phyloP scores from a whole-genome alignment of 2,113 vertebrate species.

The Chascanopsetta lugubris region DNA sequence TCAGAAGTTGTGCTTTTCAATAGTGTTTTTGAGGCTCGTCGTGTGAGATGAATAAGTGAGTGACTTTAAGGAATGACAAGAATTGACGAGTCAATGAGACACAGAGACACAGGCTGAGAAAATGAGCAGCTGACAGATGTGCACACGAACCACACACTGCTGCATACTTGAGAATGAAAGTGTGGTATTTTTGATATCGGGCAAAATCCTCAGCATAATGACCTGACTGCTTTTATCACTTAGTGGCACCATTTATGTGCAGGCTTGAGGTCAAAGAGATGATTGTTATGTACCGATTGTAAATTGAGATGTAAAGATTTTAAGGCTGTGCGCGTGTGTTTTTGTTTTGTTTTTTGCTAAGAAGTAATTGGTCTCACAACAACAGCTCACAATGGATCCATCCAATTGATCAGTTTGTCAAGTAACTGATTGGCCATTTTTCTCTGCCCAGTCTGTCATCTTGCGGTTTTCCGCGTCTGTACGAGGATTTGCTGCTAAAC shows the following conservation, averaged over 20 bases:
- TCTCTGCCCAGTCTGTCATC: too few species aligned
- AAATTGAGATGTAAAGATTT: too few species aligned
- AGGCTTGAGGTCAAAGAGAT: too few species aligned
- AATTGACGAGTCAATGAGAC: neutral
- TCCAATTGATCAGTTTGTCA: too few species aligned
- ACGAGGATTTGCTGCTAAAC: too few species aligned
- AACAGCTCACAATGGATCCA: too few species aligned
- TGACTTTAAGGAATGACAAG: neutral
- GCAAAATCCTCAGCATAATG: slow-evolving; percentile 1
- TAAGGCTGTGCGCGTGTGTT: too few species aligned
- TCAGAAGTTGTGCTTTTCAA: neutral
- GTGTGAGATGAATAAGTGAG: neutral
- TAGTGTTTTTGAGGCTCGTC: neutral
- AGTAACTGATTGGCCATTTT: too few species aligned
- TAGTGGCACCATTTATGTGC: slow-evolving; percentile 8
- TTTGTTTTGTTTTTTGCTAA: too few species aligned
- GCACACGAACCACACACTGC: slow-evolving; percentile 4
- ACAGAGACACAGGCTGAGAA: slow-evolving; percentile 14
- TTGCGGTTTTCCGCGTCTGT: too few species aligned
- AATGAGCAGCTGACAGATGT: slow-evolving; percentile 7
- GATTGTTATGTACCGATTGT: too few species aligned
- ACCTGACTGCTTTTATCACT: neutral
- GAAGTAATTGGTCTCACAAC: too few species aligned
- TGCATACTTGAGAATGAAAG: slow-evolving; percentile 19
- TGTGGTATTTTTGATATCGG: neutral